Evolutionary conservation across 2,797 vertebrate genomes (phyloP), one percentile per base, ranked within the genome.

Genomic region (Remorina albescens): DNA sequence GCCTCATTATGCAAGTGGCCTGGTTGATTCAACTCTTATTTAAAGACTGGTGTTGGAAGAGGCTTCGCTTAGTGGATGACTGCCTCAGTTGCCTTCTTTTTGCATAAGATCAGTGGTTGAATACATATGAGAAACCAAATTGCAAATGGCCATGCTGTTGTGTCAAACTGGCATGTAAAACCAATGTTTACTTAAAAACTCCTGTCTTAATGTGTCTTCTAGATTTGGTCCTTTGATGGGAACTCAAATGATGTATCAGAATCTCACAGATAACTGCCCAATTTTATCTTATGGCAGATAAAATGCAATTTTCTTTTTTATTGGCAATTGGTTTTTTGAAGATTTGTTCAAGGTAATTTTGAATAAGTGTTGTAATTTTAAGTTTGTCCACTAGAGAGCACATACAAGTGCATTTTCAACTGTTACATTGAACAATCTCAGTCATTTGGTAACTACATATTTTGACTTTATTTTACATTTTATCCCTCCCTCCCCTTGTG

Each of bases 21-120:
- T 63, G 36, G 51, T 57, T 86, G 66, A 82, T 61, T 79, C 76
- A 83, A 47, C 42, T 75, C 34, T 71, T 78, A 61, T 71, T 83
- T 79, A 78, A 67, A 74, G 71, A 19, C 28, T 11, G 28, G 62
- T 87, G 59, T 88, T 83, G 62, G 76, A 67, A 39, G 73, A 46
- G 5, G 8, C n/a, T 54, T 49, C 66, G 61, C 37, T 74, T 34
- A 58, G 42, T 58, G 62, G 42, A 75, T 64, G 13, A 71, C 10
- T 47, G 60, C 19, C 57, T 59, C 51, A 65, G 9, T 60, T 60
- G 19, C 28, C 13, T 54, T 68, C 39, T 59, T 50, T 18, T 56
- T 46, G 28, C 60, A 30, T 8, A 46, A 42, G 4, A 37, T 11
- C n/a, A 32, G 9, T 50, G 30, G 34, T 32, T 0, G 0, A 58